Evolutionary conservation across 2,888 invertebrate genomes (phyloP).

Genomic region (Clusia tigrina): DNA sequence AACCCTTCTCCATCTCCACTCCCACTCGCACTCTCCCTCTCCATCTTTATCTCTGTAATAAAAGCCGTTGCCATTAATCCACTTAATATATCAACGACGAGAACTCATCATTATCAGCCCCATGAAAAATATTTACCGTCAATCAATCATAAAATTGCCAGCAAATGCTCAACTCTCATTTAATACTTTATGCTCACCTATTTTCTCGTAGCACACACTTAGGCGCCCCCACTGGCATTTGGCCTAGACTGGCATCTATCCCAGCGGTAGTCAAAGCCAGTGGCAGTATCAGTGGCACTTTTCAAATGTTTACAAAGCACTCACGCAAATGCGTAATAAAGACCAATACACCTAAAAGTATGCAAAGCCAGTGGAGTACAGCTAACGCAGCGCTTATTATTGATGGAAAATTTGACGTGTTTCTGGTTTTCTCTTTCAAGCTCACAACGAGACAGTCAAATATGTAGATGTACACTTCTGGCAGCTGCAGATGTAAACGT

Average conservation of each 20-base stretch:
- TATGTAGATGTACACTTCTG: background rate
- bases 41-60: background rate
- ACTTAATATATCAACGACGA: background rate
- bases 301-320: conserved; percentile 21
- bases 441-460: conserved; percentile 10
- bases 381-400: conserved; percentile 14
- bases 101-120: background rate
- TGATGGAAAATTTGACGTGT: conserved; percentile 22
- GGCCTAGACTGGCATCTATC: background rate
- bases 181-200: too few relatives aligned
- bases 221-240: background rate
- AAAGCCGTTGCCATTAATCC: background rate
- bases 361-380: background rate
- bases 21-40: background rate
- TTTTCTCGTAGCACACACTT: conserved; percentile 6
- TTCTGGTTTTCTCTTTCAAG: conserved; percentile 7
- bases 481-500: conserved; percentile 1
- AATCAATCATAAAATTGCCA: conserved; percentile 18
- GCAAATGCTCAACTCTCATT: background rate
- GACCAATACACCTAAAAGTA: conserved; percentile 18
- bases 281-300: conserved; percentile 9
- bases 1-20: background rate
- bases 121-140: background rate
- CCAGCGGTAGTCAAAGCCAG: background rate
- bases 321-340: conserved; percentile 12